phyloP scores from a whole-genome alignment of 2,797 vertebrate genomes.

The Cossypha dichroa region DNA sequence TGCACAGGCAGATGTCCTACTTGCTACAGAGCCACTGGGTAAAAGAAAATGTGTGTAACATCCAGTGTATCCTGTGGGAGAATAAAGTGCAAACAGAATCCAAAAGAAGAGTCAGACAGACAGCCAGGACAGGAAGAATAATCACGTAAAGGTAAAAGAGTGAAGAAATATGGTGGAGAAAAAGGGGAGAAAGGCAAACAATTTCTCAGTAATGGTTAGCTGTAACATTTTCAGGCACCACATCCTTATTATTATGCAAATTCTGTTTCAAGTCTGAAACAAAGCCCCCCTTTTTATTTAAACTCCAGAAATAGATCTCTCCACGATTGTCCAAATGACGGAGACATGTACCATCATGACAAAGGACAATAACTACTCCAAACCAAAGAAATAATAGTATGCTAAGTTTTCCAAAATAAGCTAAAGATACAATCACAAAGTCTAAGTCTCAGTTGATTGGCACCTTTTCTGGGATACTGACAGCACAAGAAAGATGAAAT shows the following conservation, averaged over 20 bases:
- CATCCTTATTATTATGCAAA: not conserved
- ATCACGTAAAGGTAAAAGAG: not conserved
- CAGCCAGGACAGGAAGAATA: not conserved
- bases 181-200: not conserved
- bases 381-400: not conserved
- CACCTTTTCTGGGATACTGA: not conserved
- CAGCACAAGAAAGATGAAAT: not conserved
- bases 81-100: not conserved
- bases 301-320: not conserved
- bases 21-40: not conserved
- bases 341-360: not conserved
- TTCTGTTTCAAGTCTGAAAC: not conserved
- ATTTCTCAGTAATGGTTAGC: not conserved
- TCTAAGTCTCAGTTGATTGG: not conserved
- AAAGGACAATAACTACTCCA: not conserved
- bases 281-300: not conserved
- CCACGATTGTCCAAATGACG: not conserved
- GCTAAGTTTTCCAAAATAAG: not conserved
- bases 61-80: not conserved
- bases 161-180: not conserved
- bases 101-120: not conserved
- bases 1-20: not conserved
- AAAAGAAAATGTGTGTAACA: accelerated
- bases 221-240: not conserved
- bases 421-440: not conserved